Conservation (phyloP, 2,113 vertebrate species). For the Tiliqua scincoides region DNA sequence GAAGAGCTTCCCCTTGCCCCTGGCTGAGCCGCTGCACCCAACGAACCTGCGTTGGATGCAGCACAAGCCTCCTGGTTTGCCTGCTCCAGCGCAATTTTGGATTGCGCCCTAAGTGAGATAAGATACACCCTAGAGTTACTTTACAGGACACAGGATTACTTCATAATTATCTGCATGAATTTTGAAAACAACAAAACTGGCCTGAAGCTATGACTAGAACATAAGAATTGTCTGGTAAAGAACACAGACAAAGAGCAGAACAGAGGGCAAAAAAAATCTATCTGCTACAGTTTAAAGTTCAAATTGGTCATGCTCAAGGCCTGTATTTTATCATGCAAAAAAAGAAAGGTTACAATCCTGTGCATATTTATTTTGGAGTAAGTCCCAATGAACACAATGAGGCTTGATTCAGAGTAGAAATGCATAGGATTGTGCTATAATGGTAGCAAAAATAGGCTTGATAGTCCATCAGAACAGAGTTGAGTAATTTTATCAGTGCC, state of each 20-base stretch:
- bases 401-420: too few species aligned
- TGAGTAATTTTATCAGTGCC: neutral
- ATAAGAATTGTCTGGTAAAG: neutral
- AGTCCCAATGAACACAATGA: too few species aligned
- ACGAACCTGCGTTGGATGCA: too few species aligned
- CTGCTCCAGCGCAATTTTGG: too few species aligned
- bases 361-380: too few species aligned
- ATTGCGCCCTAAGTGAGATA: too few species aligned
- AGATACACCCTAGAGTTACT: neutral
- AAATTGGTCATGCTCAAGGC: neutral
- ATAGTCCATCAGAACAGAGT: neutral
- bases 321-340: too few species aligned
- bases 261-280: neutral
- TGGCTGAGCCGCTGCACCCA: too few species aligned
- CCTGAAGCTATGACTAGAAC: neutral
- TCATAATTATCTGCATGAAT: neutral
- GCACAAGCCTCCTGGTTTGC: too few species aligned
- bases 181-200: conserved; percentile 4
- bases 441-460: neutral
- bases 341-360: too few species aligned
- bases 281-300: neutral
- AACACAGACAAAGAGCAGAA: neutral
- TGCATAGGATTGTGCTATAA: neutral
- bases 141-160: neutral
- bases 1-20: too few species aligned